Evolutionary conservation across 2,113 vertebrate species (phyloP), one percentile per base, ranked within the genome.

Genomic region (Emydocephalus ijimae): DNA sequence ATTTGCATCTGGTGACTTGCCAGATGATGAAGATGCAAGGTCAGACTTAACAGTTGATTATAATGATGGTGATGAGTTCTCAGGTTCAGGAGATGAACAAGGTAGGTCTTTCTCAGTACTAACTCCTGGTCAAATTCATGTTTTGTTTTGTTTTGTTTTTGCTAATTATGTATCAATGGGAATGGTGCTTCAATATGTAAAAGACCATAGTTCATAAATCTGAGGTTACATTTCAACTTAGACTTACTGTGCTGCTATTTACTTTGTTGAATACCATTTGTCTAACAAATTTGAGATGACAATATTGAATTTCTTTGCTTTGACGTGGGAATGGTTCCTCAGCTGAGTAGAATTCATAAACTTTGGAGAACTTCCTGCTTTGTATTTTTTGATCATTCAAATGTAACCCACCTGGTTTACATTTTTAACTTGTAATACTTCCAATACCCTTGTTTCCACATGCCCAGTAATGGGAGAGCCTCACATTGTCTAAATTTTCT

Each of bases 71-170:
- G 96, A 98, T 7, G 98, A 97, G 39, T 24, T 96, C 7, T 99
- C 99, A 1, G 99, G 98, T 4, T 99, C 99, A 91, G 99, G 99
- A 93, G 97, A 97, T 45, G 92, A 59, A 39, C 29, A 54, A 95
- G 98, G 98, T 99, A 92, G 4, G 39, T 89, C 39, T 89, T 55
- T 3, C 24, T 87, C 55, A 86, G 29, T 50, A 45, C 3, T 52
- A 21, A 10, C 7, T 26, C 15, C 50, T 85, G 43, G 4, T 61
- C 69, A 57, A 74, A 48, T 29, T 11, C 39, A 15, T 24, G 9
- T 48, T 45, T 15, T 56, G 59, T 85, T 45, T 15, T 56, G 59
- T 85, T 50, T 89, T 59, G 57, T 24, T 56, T 61, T 89, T 59
- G 85, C 4, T 55, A 81, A 56, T n/a, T 92, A 39, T 69, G 5